These are phyloP conservation scores for Drosophila diplacantha DNA, from an alignment of 2,888 invertebrate genomes.

Conservation along the genomic window DNA sequence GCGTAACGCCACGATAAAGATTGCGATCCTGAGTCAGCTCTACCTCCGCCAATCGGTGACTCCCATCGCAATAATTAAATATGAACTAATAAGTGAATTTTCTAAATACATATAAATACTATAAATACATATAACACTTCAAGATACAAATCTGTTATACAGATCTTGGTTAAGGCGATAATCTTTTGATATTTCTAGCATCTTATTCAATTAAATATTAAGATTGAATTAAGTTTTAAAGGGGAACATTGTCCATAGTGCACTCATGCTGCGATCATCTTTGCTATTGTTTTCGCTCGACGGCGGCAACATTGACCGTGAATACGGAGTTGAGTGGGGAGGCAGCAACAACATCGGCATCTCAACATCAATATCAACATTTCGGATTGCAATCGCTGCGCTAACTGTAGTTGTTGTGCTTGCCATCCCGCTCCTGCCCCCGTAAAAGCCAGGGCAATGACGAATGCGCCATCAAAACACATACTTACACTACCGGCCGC, in stretches of 20 bases:
- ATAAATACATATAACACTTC: background rate
- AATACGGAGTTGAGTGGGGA: conserved; percentile 13
- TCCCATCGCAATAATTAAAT: background rate
- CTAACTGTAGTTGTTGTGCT: conserved; percentile 36
- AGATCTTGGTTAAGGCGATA: no score
- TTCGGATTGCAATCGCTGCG: conserved; percentile 8
- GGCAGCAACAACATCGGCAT: conserved; percentile 11
- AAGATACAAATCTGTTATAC: no score
- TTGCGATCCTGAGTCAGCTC: conserved; percentile 13
- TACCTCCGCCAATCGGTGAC: background rate
- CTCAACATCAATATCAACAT: conserved; percentile 1
- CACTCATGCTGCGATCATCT: background rate
- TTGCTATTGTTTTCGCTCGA: background rate
- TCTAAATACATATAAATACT: background rate
- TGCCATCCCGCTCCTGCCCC: conserved; percentile 3
- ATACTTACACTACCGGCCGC: conserved; percentile 14
- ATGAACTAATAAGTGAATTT: background rate
- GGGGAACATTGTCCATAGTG: background rate
- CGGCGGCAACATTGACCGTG: conserved; percentile 21
- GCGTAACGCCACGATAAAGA: conserved; percentile 10
- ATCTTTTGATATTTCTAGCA: no score
- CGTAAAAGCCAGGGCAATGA: conserved; percentile 43
- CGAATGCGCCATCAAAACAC: conserved; percentile 51
- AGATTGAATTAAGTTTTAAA: no score
- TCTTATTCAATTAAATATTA: background rate